Evolutionary conservation across 2,113 vertebrate species (phyloP), one percentile per base, ranked within the genome.

Genomic region (Acanthochromis polyacanthus): DNA sequence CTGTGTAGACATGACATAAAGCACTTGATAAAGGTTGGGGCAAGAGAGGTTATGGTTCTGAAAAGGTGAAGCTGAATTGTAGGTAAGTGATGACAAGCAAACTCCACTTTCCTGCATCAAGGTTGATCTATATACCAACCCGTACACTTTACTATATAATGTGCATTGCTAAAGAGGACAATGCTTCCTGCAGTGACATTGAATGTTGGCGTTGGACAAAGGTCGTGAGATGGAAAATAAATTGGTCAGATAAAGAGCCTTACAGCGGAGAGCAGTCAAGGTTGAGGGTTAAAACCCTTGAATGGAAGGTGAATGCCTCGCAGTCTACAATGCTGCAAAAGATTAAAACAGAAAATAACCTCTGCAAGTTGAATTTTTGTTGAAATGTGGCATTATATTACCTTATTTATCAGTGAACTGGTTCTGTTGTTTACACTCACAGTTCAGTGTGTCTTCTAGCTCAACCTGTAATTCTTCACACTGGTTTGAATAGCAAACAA

Each of bases 171-270:
- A 59, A 23, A 36, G 30, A 22, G 32, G 14, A 72, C n/a, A 52
- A 10, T 61, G 28, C 30, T 43, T 40, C 10, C 30, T 60, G 46
- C 48, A 15, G 48, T 9, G 5, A 20, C 50, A 72, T n/a, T 72
- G 57, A 72, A 28, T 28, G 32, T 28, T 62, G 58, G 16, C 58
- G 51, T 43, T 72, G 30, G 43, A 25, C 30, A 38, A 40, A 61
- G 25, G 61, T 52, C 40, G 17, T 52, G 59, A 43, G 51, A 53
- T 2, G 12, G 20, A 53, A 52, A 43, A 60, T 14, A 2, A 11
- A 60, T 38, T 60, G 67, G 25, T 25, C 30, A 55, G 10, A 45
- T 30, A 55, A 63, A 16, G 32, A 46, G 53, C 58, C 51, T n/a
- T 62, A 25, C 17, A 16, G 22, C 38, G 48, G n/a, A 17, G 19